Evolutionary conservation across 1,140 invertebrate species (phyloP), one percentile per base, ranked within the genome.

Genomic region (Bradysia coprophila): DNA sequence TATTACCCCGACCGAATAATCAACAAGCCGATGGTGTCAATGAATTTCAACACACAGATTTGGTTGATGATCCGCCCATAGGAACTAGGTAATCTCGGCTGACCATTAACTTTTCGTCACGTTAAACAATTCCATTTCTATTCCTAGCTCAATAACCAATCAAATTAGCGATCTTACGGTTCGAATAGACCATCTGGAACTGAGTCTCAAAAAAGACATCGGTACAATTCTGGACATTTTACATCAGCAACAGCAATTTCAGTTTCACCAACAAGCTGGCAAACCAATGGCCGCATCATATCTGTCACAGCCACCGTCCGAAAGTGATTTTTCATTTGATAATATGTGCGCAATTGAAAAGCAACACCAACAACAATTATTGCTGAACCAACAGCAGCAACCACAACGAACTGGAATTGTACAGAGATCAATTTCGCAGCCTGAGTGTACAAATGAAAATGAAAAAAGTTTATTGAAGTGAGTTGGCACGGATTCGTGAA

Each of bases 281-380:
- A 41, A 46, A 37, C 37, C 33, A 41, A 40, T 43, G 10, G 28
- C 40, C 8, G 23, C 45, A 31, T 43, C 45, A 37, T 40, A 40
- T 31, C n/a, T n/a, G n/a, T n/a, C n/a, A n/a, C n/a, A n/a, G n/a
- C 45, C 43, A 32, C 45, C 45, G 38, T 46, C 45, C 45, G 45
- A 43, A 37, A 46, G 45, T 34, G 45, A 46, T 46, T 46, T 46
- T 23, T 46, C 45, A 28, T 46, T 46, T 40, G 45, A 46, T 43
- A n/a, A n/a, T n/a, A 24, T 43, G 36, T 40, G 38, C 18, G 31
- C 24, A n/a, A 40, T 23, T 19, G 38, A 39, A 23, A 43, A 42
- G 24, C 41, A 36, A 36, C 36, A 43, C 20, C 8, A 18, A 13
- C 42, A 43, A 19, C 38, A 38, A 13, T 3, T 13, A 22, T 13